Evolutionary conservation across 1,140 invertebrate genomes (phyloP).

Genomic region (Drosophila santomea): DNA sequence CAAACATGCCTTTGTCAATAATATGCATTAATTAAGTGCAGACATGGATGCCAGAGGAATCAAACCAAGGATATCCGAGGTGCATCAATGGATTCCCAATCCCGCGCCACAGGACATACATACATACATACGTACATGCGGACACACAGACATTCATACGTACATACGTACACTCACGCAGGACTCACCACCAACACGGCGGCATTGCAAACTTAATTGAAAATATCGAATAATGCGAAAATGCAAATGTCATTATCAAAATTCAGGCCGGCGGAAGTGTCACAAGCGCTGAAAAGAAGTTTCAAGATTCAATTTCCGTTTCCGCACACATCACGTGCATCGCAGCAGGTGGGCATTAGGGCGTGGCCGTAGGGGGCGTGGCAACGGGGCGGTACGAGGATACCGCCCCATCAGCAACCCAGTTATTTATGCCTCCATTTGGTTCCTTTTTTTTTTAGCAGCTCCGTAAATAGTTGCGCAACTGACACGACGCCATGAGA

Average conservation of each 20-base stretch:
- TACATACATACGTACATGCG: background rate
- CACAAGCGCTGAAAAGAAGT: conserved; percentile 34
- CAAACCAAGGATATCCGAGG: conserved; percentile 11
- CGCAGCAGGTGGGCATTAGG: conserved; percentile 27
- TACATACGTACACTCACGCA: background rate
- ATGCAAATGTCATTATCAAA: conserved; percentile 67
- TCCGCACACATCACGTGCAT: conserved; percentile 36
- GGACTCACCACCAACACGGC: background rate
- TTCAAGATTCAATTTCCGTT: conserved; percentile 71
- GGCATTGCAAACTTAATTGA: conserved; percentile 43
- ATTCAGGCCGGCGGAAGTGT: conserved; percentile 40
- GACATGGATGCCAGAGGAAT: conserved; percentile 53
- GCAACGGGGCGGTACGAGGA: background rate
- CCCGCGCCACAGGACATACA: conserved; percentile 3
- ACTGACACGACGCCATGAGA: conserved; percentile 65
- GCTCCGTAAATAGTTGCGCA: conserved; percentile 74
- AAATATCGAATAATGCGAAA: conserved; percentile 57
- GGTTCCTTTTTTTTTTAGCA: conserved; percentile 34
- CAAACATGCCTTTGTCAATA: conserved; percentile 82
- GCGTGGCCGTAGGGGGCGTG: conserved; percentile 1
- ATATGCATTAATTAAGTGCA: conserved; percentile 83
- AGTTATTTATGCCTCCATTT: conserved; percentile 49
- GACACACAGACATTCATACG: background rate
- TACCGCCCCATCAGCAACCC: background rate
- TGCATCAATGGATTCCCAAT: conserved; percentile 5